Base-by-base conservation (phyloP, 2,797 vertebrate species). In the Paguma larvata region DNA sequence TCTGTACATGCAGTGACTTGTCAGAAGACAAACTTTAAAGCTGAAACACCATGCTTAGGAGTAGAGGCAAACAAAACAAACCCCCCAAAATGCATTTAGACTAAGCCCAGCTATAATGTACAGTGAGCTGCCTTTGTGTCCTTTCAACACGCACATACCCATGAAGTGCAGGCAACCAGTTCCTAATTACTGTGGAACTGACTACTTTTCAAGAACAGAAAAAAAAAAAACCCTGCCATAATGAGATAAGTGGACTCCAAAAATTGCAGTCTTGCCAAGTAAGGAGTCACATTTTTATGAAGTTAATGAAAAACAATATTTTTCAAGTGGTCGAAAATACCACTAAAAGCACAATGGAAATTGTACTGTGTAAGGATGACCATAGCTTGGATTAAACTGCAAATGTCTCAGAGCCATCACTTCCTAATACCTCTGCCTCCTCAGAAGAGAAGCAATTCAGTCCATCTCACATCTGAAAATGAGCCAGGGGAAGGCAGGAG, bases 1-100 rank as follows among this genome's bases (percentile, higher is more conserved):
- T 95, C 25, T 72, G 63, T 41, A 79, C 97, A 79, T 12, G 97
- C 5, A 34, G 79, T 38, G 51, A 63, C 97, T 97, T 95, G 98
- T 96, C 75, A 73, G 84, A 38, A 97, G 63, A 63, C 83, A 44
- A 70, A 72, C n/a, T 67, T 89, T 92, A 89, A 94, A 97, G 59
- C 68, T 1, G 3, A 85, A 85, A 82, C 10, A 41, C 12, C 18
- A 3, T 14, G 73, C 59, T 92, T 75, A 30, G n/a, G 79, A 93
- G 44, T 48, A 91, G 85, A 95, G n/a, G 21, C 51, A 92, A 90
- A 90, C n/a, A 41, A 89, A 97, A 59, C 34, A 70, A 65, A 6
- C 67, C 77, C 78, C 51, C 65, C 41, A 10, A 89, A 65, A 46
- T 3, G 23, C 32, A 44, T 65, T 86, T 63, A 90, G 41, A 87